Evolutionary conservation across 1,140 invertebrate genomes (phyloP), one percentile per base, ranked within the genome.

Genomic region (Drosophila biarmipes): DNA sequence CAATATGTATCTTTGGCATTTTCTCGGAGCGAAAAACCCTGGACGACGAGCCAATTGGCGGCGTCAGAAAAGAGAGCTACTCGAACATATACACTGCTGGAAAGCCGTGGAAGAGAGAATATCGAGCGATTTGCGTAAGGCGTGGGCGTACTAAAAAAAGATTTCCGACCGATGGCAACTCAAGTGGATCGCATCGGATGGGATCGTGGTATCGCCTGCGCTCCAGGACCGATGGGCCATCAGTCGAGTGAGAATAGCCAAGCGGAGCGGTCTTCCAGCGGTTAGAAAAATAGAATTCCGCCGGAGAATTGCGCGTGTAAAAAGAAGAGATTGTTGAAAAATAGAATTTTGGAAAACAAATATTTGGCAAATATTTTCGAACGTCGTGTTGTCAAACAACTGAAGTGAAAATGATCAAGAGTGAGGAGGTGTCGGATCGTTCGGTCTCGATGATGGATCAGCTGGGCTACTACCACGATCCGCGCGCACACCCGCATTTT

Each of bases 381-480:
- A 45, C 2, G 4, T 2, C 12, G 42, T 17, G n/a, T 10, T 37
- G 11, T 3, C 14, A 10, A 53, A 11, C 0, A 48, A 31, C 17
- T 17, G 7, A 27, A 40, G 31, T 38, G 40, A 82, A 77, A 19
- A 91, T 91, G 90, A 91, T 91, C 29, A 91, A 91, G 76, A 91
- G 90, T 78, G 90, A 91, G 66, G 90, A 91, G 54, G 54, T 86
- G n/a, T 54, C 77, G 31, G 90, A 91, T 38, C 84, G 79, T 12
- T 66, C 72, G 24, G 35, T 51, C 4, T 82, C 87, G 82, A 46
- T 42, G 34, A 66, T 75, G 15, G 82, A 89, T 46, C 76, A 82
- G 19, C 17, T 89, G 59, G 72, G 75, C 21, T 85, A 85, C 37
- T 73, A 84, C 31, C 51, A 77, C 48, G 72, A 71, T 56, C 46